Base-by-base conservation (phyloP, 2,888 invertebrate species). In the Empis stercorea region DNA sequence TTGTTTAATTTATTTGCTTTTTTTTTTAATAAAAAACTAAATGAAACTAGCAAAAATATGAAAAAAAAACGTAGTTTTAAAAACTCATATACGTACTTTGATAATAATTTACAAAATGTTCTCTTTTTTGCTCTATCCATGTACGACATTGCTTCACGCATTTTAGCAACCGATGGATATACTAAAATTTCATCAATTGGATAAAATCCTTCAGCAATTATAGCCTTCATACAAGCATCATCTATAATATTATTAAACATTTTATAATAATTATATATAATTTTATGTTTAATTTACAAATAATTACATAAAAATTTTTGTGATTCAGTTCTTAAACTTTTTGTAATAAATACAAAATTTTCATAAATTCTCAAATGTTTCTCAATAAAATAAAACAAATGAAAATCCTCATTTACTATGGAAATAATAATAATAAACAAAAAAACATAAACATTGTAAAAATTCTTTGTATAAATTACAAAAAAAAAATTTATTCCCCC, bases 61-160 rank as follows among this genome's bases (percentile, higher is more conserved):
- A 20, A 20, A 20, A 4, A 4, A 4, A 20, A 20, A 20, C 5
- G 20, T 20, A 4, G 5, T 20, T 20, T 20, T 20, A 20, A 5
- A 20, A 20, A 20, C 5, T 20, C 3, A 5, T 20, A 27, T 27
- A 27, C 5, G 9, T 72, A 89, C 89, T 84, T 76, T 34, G 87
- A 80, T 3, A 92, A 72, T 51, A 87, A 72, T 60, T 79, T 78
- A 61, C 89, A 91, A 61, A 84, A 85, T 55, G 81, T 79, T 52
- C 86, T 76, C 61, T 92, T 92, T 57, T 81, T 81, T 0, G 87
- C 86, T 59, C 89, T 87, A 59, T 91, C 87, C 43, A 87, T 87
- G 61, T 88, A 92, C 4, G 87, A 84, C 78, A 87, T 84, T 54
- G 84, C 84, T 16, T 78, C 76, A 0, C 75, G 73, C 48, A 76